These are phyloP conservation scores for Sander vitreus DNA, from an alignment of 2,113 vertebrate species.

Conservation along the genomic window DNA sequence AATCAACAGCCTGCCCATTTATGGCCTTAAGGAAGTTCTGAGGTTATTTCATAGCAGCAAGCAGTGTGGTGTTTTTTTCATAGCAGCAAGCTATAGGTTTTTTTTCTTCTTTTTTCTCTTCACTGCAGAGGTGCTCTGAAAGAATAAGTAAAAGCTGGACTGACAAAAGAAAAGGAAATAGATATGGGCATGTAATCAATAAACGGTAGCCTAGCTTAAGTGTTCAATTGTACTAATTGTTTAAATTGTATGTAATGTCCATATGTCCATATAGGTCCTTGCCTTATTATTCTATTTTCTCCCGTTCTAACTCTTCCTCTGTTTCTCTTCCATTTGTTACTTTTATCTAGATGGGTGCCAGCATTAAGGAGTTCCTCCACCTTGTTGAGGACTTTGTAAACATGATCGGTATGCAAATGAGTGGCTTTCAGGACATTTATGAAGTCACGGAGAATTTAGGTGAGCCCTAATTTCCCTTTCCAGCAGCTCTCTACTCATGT, in stretches of 20 bases:
- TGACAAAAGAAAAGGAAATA: slow-evolving; percentile 3
- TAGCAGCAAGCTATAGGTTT: slow-evolving; percentile 66
- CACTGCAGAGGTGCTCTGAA: slow-evolving; percentile 24
- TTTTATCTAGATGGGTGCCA: slow-evolving; percentile 90
- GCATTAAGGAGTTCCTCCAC: slow-evolving; percentile 91
- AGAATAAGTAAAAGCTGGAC: slow-evolving; percentile 24
- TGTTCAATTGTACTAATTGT: slow-evolving; percentile 23
- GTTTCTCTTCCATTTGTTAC: neutral
- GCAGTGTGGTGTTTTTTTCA: slow-evolving; percentile 34
- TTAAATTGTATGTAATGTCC: neutral
- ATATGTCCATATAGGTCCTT: neutral
- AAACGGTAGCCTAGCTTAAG: neutral
- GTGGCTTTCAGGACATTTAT: slow-evolving; percentile 95
- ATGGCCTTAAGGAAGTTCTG: slow-evolving; percentile 75
- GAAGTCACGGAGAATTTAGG: slow-evolving; percentile 98
- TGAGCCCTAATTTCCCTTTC: slow-evolving; percentile 79
- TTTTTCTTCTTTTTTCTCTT: slow-evolving; percentile 18
- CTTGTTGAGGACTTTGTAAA: slow-evolving; percentile 95
- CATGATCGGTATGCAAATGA: slow-evolving; percentile 95
- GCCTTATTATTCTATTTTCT: neutral
- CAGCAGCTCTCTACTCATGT: slow-evolving; percentile 32
- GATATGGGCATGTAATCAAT: neutral
- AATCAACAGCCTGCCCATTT: slow-evolving; percentile 81
- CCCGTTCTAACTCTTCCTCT: slow-evolving; percentile 23
- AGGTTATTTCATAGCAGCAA: slow-evolving; percentile 76